These are phyloP conservation scores for Andrena chrysosceles DNA, from an alignment of 2,888 invertebrate species.

Conservation along the genomic window DNA sequence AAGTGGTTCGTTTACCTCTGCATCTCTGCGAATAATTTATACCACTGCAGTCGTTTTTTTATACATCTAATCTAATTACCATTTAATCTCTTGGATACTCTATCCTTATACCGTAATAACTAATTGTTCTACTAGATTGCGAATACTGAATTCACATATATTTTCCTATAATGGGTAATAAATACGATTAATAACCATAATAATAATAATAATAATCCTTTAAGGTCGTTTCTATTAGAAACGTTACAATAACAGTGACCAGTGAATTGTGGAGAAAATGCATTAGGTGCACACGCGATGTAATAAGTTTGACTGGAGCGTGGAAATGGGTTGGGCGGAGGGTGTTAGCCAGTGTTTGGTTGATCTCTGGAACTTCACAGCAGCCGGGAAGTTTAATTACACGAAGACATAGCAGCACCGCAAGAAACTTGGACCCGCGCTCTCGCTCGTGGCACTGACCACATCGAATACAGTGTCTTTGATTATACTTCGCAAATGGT, in stretches of 20 bases:
- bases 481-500: conserved; percentile 27
- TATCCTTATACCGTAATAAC: no score
- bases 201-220: no score
- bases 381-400: conserved; percentile 80
- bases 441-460: conserved; percentile 55
- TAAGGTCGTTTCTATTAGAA: no score
- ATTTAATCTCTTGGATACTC: no score
- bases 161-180: neutral
- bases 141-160: neutral
- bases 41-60: no score
- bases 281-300: conserved; percentile 17
- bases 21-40: no score
- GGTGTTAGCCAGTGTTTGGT: conserved; percentile 67
- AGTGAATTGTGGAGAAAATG: neutral
- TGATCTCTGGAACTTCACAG: conserved; percentile 66
- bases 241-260: neutral
- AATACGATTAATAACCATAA: no score
- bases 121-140: no score
- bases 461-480: conserved; percentile 41
- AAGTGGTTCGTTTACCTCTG: no score
- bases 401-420: conserved; percentile 74
- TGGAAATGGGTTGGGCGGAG: conserved; percentile 53
- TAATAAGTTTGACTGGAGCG: conserved; percentile 40
- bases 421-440: conserved; percentile 69
- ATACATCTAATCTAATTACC: no score